Conservation (phyloP, 2,113 vertebrate genomes). For the Xenopus tropicalis region UCB_Xtro_10.0 CM004444.2:133097501-133098000, state of each 20-base stretch:
- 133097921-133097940: no score
- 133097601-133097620: conserved; percentile 82
- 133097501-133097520: background rate
- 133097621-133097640: conserved; percentile 83
- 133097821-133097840: no score
- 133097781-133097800: background rate
- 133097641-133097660: conserved; percentile 87
- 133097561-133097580: conserved; percentile 69
- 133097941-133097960: no score
- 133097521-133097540: no score
- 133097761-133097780: conserved; percentile 37
- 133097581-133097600: conserved; percentile 77
- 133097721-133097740: no score
- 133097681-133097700: conserved; percentile 14
- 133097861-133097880: no score
- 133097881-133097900: no score
- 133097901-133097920: no score
- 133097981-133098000: no score
- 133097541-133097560: conserved; percentile 70
- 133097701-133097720: background rate
- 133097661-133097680: conserved; percentile 54
- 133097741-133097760: conserved; percentile 19
- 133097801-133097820: background rate
- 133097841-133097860: no score
- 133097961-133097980: no score